Base-by-base conservation (phyloP, 2,888 invertebrate genomes). In the Drosophila yooni region DNA sequence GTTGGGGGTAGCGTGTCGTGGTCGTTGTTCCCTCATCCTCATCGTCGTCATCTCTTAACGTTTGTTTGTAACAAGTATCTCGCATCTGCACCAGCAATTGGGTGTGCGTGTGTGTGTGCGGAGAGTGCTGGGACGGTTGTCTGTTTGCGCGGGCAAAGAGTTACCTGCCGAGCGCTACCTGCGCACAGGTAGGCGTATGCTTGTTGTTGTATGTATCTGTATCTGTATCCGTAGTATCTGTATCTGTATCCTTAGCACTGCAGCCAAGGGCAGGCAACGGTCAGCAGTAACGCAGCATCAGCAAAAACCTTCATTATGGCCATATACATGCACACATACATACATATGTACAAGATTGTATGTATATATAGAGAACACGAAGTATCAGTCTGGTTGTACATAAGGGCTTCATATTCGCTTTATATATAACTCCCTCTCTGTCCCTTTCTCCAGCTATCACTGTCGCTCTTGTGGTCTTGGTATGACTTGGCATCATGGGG, bases 1-100 rank as follows among this genome's bases (percentile, higher is more conserved):
- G 79, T 70, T 74, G 70, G 64, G 65, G 68, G 79, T 75, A 75
- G 75, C 75, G 54, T 76, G 78, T 67, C 58, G 67, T 58, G 56
- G 70, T 70, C 36, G 69, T 53, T 71, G 69, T 64, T 46, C 34
- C 36, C 75, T 76, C 59, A 75, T 79, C 54, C 71, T 75, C 78
- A 61, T 69, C 67, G 59, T 48, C 53, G 27, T 56, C 56, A 75
- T 64, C 70, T 84, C 79, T 84, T 74, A 76, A 69, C 74, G 76
- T 82, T 81, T 82, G 83, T 76, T 81, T 86, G 86, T 80, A 86
- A 85, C 88, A 88, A 85, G 86, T 86, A 85, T 85, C 82, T 74
- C 76, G 76, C 83, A 74, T 82, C 85, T 71, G 82, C 70, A 79
- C 81, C 71, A 73, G 68, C 81, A 74, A 56, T 51, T 62, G 65